Evolutionary conservation across 2,888 invertebrate species (phyloP), one percentile per base, ranked within the genome.

Genomic region (Tetramorium bicarinatum): DNA sequence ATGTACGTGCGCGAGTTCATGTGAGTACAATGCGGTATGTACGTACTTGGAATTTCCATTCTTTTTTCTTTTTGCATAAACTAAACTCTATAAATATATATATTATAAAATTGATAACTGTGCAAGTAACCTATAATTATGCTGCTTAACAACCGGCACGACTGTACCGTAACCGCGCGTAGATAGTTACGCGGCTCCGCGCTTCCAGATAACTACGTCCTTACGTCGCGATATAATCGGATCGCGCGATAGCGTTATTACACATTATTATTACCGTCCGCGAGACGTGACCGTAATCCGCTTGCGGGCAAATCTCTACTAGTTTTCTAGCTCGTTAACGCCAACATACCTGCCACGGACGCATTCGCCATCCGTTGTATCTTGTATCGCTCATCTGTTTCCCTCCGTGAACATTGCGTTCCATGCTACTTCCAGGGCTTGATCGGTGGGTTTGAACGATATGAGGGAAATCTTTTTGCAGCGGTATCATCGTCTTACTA

Each of bases 281-380:
- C 83, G 82, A 86, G 85, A 86, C 86, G 83, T 87, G 83, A 88
- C 82, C 90, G 84, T 77, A 85, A 89, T 89, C 90, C 87, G 87
- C 86, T 85, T 49, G 87, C 84, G 88, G 87, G 89, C 88, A 89
- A 90, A 89, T 90, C 90, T 90, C 90, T 83, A 85, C 87, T 83
- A 89, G 87, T 90, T 90, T 90, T 90, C 89, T 90, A 89, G 87
- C 89, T 90, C 89, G 89, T 90, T 90, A 90, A 90, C 89, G 89
- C 86, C 87, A 76, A 80, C 84, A 84, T 84, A 83, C 69, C 77
- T 64, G 47, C 4, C 29, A 54, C 52, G 52, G 52, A n/a, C 71
- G 41, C 52, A 41, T 18, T 54, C 54, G 77, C 69, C 49, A 18
- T 64, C 47, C 41, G 44, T 71, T 67, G 59, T 47, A 66, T 81